phyloP scores from a whole-genome alignment of 2,888 invertebrate genomes.

The Sinopyrophorus schimmeli region DNA sequence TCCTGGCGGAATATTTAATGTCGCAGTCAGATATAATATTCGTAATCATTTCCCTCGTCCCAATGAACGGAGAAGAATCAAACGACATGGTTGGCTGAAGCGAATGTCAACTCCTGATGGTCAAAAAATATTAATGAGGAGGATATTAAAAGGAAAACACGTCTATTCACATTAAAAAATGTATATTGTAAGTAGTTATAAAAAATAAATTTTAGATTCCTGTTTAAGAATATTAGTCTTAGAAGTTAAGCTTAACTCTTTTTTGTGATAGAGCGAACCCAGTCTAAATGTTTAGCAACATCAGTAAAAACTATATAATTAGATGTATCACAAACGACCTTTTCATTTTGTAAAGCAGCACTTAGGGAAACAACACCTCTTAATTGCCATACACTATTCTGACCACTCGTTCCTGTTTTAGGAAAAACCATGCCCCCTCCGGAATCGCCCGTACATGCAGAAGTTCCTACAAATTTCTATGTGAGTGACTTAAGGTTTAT shows the following conservation, averaged over 20 bases:
- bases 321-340: slow-evolving; percentile 60
- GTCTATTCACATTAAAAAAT: slow-evolving; percentile 67
- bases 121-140: slow-evolving; percentile 72
- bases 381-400: slow-evolving; percentile 46
- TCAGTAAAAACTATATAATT: slow-evolving; percentile 68
- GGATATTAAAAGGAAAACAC: slow-evolving; percentile 73
- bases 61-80: slow-evolving; percentile 70
- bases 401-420: slow-evolving; percentile 37
- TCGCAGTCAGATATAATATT: slow-evolving; percentile 57
- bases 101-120: slow-evolving; percentile 72
- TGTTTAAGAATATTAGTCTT: not conserved
- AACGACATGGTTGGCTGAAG: slow-evolving; percentile 69
- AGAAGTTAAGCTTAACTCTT: not conserved
- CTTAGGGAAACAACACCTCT: slow-evolving; percentile 63
- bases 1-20: slow-evolving; percentile 45
- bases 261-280: slow-evolving; percentile 50
- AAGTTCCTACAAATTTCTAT: slow-evolving; percentile 56
- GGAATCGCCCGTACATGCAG: slow-evolving; percentile 60
- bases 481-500: not conserved
- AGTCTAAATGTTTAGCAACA: slow-evolving; percentile 61
- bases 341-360: slow-evolving; percentile 61
- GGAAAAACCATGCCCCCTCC: slow-evolving; percentile 54
- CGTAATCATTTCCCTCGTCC: slow-evolving; percentile 76
- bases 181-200: slow-evolving; percentile 1
- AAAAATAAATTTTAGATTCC: not conserved